These are phyloP conservation scores for Apantesis nais DNA, from an alignment of 2,888 invertebrate species.

Conservation along the genomic window DNA sequence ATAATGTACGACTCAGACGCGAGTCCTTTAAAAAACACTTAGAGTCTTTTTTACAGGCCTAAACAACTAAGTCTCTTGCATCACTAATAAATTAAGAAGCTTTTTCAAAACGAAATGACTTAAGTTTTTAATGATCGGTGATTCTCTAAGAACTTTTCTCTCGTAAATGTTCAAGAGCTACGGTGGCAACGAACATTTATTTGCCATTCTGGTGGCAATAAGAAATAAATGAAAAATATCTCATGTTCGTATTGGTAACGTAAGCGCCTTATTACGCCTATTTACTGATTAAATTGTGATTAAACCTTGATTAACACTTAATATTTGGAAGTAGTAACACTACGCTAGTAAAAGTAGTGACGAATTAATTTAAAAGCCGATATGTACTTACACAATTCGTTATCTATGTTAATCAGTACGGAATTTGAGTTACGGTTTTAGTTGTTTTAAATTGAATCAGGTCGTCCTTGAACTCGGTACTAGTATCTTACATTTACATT, in stretches of 20 bases:
- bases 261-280: no score
- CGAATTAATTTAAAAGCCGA: not conserved
- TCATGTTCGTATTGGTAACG: no score
- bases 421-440: slow-evolving; percentile 31
- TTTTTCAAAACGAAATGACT: not conserved
- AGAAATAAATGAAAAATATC: no score
- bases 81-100: no score
- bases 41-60: no score
- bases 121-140: not conserved
- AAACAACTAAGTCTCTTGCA: no score
- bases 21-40: no score
- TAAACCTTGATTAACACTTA: not conserved
- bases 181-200: not conserved
- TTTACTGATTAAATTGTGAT: not conserved
- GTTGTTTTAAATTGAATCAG: slow-evolving; percentile 8
- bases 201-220: not conserved
- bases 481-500: slow-evolving; percentile 15
- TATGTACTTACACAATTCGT: not conserved
- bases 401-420: slow-evolving; percentile 7
- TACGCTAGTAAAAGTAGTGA: not conserved
- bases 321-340: not conserved
- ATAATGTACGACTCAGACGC: no score
- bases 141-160: not conserved
- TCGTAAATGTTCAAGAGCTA: not conserved
- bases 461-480: slow-evolving; percentile 26